phyloP scores from a whole-genome alignment of 2,797 vertebrate genomes.

The Bufotes viridis region DNA sequence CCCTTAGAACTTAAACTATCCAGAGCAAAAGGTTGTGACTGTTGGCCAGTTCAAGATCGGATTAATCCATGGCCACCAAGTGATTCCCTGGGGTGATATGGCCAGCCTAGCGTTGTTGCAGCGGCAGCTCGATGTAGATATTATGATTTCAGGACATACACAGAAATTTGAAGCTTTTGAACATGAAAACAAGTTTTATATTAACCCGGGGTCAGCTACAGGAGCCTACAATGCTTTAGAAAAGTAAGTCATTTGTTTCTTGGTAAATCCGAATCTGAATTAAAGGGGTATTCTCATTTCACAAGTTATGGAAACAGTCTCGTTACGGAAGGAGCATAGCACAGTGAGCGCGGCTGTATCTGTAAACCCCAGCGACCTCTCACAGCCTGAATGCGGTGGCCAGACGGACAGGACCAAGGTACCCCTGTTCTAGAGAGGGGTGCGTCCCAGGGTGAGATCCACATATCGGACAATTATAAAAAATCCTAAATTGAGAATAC shows the following conservation, averaged over 20 bases:
- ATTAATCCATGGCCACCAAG: slow-evolving; percentile 97
- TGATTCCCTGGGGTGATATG: slow-evolving; percentile 98
- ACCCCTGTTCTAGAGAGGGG: too few species aligned
- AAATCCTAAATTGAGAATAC: too few species aligned
- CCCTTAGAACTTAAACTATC: slow-evolving; percentile 93
- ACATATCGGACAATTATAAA: too few species aligned
- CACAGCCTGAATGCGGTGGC: too few species aligned
- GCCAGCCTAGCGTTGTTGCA: slow-evolving; percentile 95
- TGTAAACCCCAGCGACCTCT: too few species aligned
- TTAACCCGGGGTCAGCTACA: slow-evolving; percentile 97
- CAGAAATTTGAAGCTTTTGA: slow-evolving; percentile 99
- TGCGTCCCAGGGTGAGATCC: too few species aligned
- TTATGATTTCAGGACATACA: slow-evolving; percentile 98
- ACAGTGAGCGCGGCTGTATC: too few species aligned
- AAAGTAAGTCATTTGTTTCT: slow-evolving; percentile 78
- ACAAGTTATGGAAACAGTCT: too few species aligned
- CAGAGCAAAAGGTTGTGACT: slow-evolving; percentile 98
- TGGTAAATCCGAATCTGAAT: background rate
- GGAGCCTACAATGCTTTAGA: slow-evolving; percentile 97
- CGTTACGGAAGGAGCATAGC: too few species aligned
- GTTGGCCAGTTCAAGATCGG: slow-evolving; percentile 99
- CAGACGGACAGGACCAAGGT: too few species aligned
- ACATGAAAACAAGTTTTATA: slow-evolving; percentile 99
- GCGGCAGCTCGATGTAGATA: slow-evolving; percentile 97
- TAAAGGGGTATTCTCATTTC: too few species aligned